phyloP scores from a whole-genome alignment of 1,140 invertebrate genomes.

The Papilio polytes region DNA sequence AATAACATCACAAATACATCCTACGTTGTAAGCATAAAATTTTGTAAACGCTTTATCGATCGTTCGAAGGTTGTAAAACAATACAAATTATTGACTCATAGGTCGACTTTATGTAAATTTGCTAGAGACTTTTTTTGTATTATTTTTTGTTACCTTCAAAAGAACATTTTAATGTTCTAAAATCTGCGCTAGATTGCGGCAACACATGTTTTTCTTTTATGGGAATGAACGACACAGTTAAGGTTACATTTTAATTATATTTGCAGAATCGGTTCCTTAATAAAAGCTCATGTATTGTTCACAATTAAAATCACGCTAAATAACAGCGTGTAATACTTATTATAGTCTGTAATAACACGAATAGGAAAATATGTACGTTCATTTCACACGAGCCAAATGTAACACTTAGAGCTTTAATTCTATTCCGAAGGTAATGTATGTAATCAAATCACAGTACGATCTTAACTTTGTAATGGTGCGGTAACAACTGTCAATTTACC shows the following conservation, averaged over 20 bases:
- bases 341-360: slow-evolving; percentile 53
- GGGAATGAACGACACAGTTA: no score
- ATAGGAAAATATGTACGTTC: slow-evolving; percentile 49
- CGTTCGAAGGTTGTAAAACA: neutral
- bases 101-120: neutral
- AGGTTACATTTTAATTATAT: no score
- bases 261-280: neutral
- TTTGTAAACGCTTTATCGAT: neutral
- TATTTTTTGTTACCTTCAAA: neutral
- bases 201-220: no score
- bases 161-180: neutral
- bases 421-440: slow-evolving; percentile 55
- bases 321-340: slow-evolving; percentile 47
- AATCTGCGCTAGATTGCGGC: neutral
- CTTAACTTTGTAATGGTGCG: slow-evolving; percentile 46
- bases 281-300: slow-evolving; percentile 1
- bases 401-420: slow-evolving; percentile 52
- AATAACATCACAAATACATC: neutral
- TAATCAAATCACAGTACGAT: slow-evolving; percentile 58
- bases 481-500: slow-evolving; percentile 46
- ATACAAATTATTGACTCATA: neutral
- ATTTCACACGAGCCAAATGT: slow-evolving; percentile 62
- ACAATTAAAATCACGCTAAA: slow-evolving; percentile 33
- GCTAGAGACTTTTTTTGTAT: neutral
- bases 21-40: neutral